A percentile compares a stretch with the other conserved stretches of the same genome.
Evolutionary conservation across 2,888 invertebrate genomes (phyloP).

Genomic region (Orthosia gracilis): DNA sequence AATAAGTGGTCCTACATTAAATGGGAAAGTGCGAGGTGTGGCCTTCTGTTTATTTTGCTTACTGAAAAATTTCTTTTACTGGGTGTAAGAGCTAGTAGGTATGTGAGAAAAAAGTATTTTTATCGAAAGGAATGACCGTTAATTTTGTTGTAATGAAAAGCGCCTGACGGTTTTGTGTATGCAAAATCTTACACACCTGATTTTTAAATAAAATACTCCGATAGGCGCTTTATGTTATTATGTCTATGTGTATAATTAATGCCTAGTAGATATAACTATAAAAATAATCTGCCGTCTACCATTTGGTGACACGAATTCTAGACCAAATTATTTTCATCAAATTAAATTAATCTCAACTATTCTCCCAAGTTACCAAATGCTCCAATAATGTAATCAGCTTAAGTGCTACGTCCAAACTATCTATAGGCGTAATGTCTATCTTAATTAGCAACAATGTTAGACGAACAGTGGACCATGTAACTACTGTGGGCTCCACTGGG

Average conservation of each 20-base stretch:
- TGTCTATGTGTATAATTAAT: too few species aligned
- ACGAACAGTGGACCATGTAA: conserved; percentile 46
- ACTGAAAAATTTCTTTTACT: background rate
- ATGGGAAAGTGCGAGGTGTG: conserved; percentile 32
- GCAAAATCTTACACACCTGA: background rate
- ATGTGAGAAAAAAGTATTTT: background rate
- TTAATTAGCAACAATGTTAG: conserved; percentile 55
- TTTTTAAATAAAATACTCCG: background rate
- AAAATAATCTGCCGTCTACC: too few species aligned
- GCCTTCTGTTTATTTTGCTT: conserved; percentile 13
- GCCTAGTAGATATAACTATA: too few species aligned
- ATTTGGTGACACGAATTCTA: background rate
- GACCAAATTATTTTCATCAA: background rate
- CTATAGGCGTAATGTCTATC: conserved; percentile 37
- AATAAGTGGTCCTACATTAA: conserved; percentile 55
- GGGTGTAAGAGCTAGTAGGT: background rate
- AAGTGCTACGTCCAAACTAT: conserved; percentile 42
- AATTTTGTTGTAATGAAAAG: background rate
- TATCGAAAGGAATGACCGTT: too few species aligned
- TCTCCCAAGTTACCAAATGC: background rate
- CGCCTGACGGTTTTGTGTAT: conserved; percentile 16
- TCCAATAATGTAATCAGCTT: conserved; percentile 52
- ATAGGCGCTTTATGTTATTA: background rate
- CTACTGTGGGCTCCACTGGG: conserved; percentile 43
- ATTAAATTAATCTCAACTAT: conserved; percentile 5